Evolutionary conservation across 2,797 vertebrate genomes (phyloP).

Genomic region (Mastacembelus armatus): DNA sequence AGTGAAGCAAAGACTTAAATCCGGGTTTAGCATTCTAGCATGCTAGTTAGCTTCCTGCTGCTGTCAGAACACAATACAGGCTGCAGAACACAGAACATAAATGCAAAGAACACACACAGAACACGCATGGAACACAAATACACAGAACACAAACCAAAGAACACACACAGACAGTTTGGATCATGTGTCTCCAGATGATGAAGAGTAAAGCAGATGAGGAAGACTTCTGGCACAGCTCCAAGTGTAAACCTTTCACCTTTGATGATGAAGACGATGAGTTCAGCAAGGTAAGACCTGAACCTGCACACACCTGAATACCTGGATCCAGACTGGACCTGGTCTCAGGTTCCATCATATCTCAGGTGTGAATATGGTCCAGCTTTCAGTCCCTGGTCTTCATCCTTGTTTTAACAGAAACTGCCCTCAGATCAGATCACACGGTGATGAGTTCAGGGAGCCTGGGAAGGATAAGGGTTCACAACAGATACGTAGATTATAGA

Average conservation of each 20-base stretch:
- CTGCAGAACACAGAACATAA: not conserved
- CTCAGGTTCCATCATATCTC: not conserved
- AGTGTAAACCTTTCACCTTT: slow-evolving; percentile 93
- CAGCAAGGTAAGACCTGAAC: slow-evolving; percentile 81
- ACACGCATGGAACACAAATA: too few relatives aligned
- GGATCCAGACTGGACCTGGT: not conserved
- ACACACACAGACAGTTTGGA: too few relatives aligned
- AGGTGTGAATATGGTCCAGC: too few relatives aligned
- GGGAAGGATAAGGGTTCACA: too few relatives aligned
- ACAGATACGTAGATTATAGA: too few relatives aligned
- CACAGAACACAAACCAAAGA: not conserved
- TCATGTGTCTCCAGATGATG: slow-evolving; percentile 85
- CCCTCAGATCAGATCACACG: too few relatives aligned
- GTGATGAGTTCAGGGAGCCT: too few relatives aligned
- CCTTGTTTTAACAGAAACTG: too few relatives aligned
- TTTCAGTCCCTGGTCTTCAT: too few relatives aligned
- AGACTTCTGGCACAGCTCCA: slow-evolving; percentile 96
- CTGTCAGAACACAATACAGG: not conserved
- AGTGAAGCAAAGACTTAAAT: not conserved
- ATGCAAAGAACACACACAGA: too few relatives aligned
- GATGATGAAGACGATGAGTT: slow-evolving; percentile 96
- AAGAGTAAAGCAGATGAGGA: slow-evolving; percentile 91
- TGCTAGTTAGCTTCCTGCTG: slow-evolving; percentile 22
- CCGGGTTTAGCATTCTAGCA: slow-evolving; percentile 20
- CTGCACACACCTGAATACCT: too few relatives aligned